Conservation (phyloP, 2,113 vertebrate genomes). For the Barbus barbus region DNA sequence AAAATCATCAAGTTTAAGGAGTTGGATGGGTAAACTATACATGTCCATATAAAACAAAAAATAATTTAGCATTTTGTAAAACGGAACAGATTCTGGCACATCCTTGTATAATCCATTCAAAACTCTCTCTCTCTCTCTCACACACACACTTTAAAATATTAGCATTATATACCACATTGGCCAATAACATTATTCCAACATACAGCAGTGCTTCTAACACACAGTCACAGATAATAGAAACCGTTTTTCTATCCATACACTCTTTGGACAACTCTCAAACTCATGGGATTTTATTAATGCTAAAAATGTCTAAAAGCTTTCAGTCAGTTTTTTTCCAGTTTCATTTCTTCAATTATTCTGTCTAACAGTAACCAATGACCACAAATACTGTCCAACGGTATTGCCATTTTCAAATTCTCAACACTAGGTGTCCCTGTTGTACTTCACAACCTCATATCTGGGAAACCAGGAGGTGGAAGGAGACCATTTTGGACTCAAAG, state of each 20-base stretch:
- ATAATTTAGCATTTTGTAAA: slow-evolving; percentile 25
- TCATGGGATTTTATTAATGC: neutral
- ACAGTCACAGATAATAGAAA: neutral
- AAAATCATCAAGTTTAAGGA: slow-evolving; percentile 26
- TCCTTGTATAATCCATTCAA: neutral
- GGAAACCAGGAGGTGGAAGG: neutral
- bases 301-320: neutral
- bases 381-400: slow-evolving; percentile 1
- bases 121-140: neutral
- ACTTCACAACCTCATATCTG: neutral
- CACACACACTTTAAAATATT: no score
- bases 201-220: neutral
- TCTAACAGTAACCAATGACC: slow-evolving; percentile 21
- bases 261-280: neutral
- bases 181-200: neutral
- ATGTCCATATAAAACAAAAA: slow-evolving; percentile 1
- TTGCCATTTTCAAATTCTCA: slow-evolving; percentile 12
- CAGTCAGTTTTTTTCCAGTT: neutral
- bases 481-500: slow-evolving; percentile 13
- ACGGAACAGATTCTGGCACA: neutral
- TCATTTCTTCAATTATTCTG: neutral
- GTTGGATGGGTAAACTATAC: neutral
- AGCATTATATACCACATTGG: no score
- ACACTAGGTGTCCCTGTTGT: slow-evolving; percentile 35
- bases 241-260: neutral